A percentile compares a stretch with the other conserved stretches of the same genome.
Conservation (phyloP, 2,113 vertebrate species). For the Tyrannus savana region DNA sequence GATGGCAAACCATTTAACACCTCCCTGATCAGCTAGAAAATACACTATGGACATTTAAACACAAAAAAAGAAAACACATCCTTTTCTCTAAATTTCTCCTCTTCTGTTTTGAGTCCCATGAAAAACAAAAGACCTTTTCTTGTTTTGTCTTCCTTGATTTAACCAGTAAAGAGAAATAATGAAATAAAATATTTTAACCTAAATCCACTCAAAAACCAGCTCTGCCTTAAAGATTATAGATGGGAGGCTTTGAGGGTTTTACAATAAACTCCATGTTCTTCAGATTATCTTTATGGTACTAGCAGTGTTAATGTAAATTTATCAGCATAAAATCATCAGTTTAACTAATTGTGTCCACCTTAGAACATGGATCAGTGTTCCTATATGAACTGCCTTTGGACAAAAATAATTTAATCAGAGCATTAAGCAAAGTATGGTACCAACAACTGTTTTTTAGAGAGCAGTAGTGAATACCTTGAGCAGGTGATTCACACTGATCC, state of each 20-base stretch:
- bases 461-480: not conserved
- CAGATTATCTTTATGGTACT: not conserved
- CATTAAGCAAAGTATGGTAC: slow-evolving; percentile 70
- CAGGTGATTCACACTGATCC: not conserved
- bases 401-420: not conserved
- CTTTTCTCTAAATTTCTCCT: not conserved
- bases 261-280: not conserved
- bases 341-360: not conserved
- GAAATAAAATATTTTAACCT: not conserved
- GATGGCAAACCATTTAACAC: not conserved
- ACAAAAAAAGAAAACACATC: not conserved
- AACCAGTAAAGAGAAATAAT: not conserved
- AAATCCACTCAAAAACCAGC: not conserved
- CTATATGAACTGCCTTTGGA: not conserved
- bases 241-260: not conserved
- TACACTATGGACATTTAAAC: not conserved
- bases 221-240: not conserved
- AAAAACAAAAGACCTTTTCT: not conserved
- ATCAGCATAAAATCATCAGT: not conserved
- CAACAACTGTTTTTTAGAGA: slow-evolving; percentile 25
- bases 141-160: not conserved
- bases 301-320: not conserved
- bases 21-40: not conserved
- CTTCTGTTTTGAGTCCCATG: not conserved
- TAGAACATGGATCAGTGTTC: not conserved